A percentile compares a stretch with the other conserved stretches of the same genome.
Evolutionary conservation across 2,888 invertebrate species (phyloP).

Genomic region (Scaeva pyrastri): DNA sequence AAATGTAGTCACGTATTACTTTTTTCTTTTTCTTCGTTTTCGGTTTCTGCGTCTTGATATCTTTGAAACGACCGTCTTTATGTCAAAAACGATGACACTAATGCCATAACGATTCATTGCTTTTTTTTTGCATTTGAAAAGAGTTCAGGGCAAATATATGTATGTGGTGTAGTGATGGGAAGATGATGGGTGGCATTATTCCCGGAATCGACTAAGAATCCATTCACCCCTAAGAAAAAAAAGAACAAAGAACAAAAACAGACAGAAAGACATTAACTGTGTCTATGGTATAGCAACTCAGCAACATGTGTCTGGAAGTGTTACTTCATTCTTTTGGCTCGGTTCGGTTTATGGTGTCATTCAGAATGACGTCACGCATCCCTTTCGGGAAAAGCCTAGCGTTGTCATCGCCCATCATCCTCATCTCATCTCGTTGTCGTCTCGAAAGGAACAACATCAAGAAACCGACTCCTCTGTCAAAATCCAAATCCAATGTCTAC

Average conservation of each 20-base stretch:
- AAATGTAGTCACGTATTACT: constrained; percentile 41
- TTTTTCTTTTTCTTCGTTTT: not conserved
- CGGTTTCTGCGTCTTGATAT: not conserved
- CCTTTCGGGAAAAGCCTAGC: not conserved
- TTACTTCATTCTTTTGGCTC: not conserved
- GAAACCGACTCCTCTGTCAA: constrained; percentile 36
- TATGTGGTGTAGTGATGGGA: not conserved
- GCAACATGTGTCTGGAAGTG: constrained; percentile 62
- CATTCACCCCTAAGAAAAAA: constrained; percentile 2
- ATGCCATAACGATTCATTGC: constrained; percentile 49
- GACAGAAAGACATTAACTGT: constrained; percentile 63
- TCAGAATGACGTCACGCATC: constrained; percentile 47
- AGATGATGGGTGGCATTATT: constrained; percentile 37
- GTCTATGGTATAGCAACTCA: constrained; percentile 26
- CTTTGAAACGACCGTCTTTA: constrained; percentile 53
- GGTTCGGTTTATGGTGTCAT: constrained; percentile 14
- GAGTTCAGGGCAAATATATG: not conserved
- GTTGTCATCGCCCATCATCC: constrained; percentile 22
- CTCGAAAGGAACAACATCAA: not conserved
- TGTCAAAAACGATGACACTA: constrained; percentile 61
- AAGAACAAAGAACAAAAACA: not conserved
- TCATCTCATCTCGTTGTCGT: not conserved
- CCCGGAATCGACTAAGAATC: constrained; percentile 23
- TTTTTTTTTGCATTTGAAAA: not conserved
- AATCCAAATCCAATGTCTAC: not conserved